Evolutionary conservation across 2,113 vertebrate species (phyloP).

Genomic region (Odontesthes bonariensis): DNA sequence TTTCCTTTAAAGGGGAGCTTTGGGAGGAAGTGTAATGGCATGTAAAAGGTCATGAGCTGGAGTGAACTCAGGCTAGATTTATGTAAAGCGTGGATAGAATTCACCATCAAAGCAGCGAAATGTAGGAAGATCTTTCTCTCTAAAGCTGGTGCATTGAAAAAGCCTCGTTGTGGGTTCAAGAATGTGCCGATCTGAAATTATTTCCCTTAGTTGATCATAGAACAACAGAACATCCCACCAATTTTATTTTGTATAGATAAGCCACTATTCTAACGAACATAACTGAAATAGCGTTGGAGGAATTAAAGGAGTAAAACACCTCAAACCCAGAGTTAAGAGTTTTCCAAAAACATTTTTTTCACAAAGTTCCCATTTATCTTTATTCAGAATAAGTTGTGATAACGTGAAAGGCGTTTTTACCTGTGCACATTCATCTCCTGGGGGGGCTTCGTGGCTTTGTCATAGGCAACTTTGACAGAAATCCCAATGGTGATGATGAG

Average conservation of each 20-base stretch:
- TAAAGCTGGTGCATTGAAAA: neutral
- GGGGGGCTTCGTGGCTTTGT: constrained; percentile 94
- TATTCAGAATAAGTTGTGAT: neutral
- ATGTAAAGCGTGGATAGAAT: neutral
- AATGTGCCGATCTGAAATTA: no score
- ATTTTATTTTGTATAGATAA: no score
- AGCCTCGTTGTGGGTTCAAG: neutral
- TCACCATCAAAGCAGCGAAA: neutral
- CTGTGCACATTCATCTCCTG: constrained; percentile 99
- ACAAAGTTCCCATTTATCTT: neutral
- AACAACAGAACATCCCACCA: no score
- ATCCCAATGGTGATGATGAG: constrained; percentile 94
- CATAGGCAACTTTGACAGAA: constrained; percentile 96
- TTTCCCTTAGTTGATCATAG: no score
- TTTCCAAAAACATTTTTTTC: no score
- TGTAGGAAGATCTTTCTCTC: neutral
- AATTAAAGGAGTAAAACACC: neutral
- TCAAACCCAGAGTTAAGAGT: no score
- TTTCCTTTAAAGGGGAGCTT: constrained; percentile 20
- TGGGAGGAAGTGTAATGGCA: constrained; percentile 19
- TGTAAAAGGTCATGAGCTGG: constrained; percentile 34
- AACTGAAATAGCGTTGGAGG: neutral
- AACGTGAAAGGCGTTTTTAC: constrained; percentile 70
- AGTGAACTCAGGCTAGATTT: neutral
- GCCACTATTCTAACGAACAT: neutral